These are phyloP conservation scores for Orthonychiurus folsomi DNA, from an alignment of 2,888 invertebrate genomes.

Conservation along the genomic window DNA sequence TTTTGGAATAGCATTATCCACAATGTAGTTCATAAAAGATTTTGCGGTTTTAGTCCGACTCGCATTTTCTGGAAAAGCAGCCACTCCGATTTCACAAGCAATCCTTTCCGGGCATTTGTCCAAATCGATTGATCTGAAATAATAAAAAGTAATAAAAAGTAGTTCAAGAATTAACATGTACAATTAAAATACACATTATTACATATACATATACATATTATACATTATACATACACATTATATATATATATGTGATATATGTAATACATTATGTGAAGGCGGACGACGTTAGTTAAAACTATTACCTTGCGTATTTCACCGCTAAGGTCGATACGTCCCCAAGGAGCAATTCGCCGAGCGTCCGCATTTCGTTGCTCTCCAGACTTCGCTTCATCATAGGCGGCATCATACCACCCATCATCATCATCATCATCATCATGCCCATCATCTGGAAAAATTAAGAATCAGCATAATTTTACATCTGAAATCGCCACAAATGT, in stretches of 20 bases:
- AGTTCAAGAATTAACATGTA: neutral
- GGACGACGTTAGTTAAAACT: no score
- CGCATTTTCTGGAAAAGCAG: conserved; percentile 23
- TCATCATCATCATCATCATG: conserved; percentile 21
- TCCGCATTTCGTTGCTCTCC: conserved; percentile 22
- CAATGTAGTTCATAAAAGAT: conserved; percentile 30
- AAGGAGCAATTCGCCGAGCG: conserved; percentile 27
- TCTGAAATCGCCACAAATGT: conserved; percentile 14
- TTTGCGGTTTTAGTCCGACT: conserved; percentile 19
- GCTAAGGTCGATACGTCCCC: conserved; percentile 19
- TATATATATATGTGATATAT: no score
- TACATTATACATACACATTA: no score
- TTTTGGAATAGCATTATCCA: conserved; percentile 33
- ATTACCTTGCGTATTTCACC: neutral
- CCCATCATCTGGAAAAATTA: conserved; percentile 16
- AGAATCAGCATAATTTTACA: neutral
- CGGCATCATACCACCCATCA: conserved; percentile 16
- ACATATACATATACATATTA: no score
- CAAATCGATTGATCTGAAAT: conserved; percentile 32
- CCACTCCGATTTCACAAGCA: conserved; percentile 31
- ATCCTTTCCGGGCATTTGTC: conserved; percentile 36
- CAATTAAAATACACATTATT: no score
- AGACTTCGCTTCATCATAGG: conserved; percentile 5
- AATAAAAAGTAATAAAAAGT: conserved; percentile 2
- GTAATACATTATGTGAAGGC: no score